These are phyloP conservation scores for Sapayoa aenigma DNA, from an alignment of 2,113 vertebrate genomes.

Conservation along the genomic window DNA sequence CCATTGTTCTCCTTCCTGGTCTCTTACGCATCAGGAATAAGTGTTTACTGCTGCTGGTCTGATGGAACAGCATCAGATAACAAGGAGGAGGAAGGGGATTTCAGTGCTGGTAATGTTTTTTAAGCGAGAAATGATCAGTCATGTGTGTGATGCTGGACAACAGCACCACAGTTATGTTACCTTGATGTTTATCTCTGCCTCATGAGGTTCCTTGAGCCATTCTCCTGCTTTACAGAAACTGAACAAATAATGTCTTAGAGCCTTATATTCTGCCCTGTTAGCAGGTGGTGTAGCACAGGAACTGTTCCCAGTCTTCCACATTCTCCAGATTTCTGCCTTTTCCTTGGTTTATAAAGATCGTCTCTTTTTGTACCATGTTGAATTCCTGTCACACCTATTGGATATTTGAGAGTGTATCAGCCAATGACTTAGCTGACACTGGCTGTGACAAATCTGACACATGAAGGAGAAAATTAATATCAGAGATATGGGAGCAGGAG, in stretches of 20 bases:
- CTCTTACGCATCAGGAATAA: neutral
- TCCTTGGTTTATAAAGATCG: neutral
- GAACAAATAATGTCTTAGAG: neutral
- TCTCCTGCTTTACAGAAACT: neutral
- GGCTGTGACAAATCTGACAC: neutral
- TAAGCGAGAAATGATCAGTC: neutral
- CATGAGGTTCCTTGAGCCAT: neutral
- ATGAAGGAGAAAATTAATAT: neutral
- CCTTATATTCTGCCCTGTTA: neutral
- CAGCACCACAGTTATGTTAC: neutral
- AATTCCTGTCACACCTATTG: neutral
- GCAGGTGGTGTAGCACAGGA: neutral
- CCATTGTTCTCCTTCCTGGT: neutral
- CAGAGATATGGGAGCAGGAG: neutral
- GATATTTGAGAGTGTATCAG: neutral
- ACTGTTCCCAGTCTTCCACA: neutral
- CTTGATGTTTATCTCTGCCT: neutral
- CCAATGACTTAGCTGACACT: neutral
- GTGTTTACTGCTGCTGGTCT: neutral
- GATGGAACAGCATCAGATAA: neutral
- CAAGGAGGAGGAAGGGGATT: neutral
- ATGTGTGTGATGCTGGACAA: neutral
- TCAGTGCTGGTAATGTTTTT: neutral
- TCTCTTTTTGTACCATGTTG: neutral
- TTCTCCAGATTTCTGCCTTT: neutral